phyloP scores from a whole-genome alignment of 2,113 vertebrate genomes.

The Nerophis ophidion region DNA sequence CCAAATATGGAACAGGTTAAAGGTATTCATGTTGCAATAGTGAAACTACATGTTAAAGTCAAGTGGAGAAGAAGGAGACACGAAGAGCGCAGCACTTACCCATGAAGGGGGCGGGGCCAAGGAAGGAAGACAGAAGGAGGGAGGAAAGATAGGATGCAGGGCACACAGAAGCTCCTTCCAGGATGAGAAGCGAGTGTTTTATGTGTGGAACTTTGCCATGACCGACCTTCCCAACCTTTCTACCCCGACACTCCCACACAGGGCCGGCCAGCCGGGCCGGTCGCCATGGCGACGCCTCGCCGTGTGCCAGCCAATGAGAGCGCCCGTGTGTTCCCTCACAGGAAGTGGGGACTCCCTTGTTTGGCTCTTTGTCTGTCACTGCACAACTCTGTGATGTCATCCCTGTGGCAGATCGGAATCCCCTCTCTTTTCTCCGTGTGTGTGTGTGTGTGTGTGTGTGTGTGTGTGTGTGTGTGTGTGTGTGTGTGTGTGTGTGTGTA shows the following conservation, averaged over 20 bases:
- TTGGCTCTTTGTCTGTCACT: constrained; percentile 35
- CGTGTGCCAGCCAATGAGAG: constrained; percentile 35
- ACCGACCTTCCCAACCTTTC: constrained; percentile 29
- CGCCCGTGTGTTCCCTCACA: neutral
- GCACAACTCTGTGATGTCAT: constrained; percentile 58
- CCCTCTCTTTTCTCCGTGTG: constrained; percentile 25
- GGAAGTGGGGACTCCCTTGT: constrained; percentile 61
- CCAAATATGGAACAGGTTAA: neutral
- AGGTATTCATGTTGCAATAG: no score
- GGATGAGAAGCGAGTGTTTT: neutral
- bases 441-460: constrained; percentile 4
- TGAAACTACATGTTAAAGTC: neutral
- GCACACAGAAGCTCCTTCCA: neutral
- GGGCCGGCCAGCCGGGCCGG: constrained; percentile 27
- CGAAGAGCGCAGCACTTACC: no score
- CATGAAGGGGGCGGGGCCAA: no score
- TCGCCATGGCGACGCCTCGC: constrained; percentile 57
- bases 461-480: constrained; percentile 7
- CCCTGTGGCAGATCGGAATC: constrained; percentile 58
- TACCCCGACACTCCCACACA: neutral
- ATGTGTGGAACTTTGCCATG: constrained; percentile 46
- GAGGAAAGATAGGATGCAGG: no score
- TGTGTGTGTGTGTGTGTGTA: constrained; percentile 12
- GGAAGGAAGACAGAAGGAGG: no score
- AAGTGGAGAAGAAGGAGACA: neutral